Evolutionary conservation across 1,140 invertebrate species (phyloP).

Genomic region (Adoxophyes honmai): DNA sequence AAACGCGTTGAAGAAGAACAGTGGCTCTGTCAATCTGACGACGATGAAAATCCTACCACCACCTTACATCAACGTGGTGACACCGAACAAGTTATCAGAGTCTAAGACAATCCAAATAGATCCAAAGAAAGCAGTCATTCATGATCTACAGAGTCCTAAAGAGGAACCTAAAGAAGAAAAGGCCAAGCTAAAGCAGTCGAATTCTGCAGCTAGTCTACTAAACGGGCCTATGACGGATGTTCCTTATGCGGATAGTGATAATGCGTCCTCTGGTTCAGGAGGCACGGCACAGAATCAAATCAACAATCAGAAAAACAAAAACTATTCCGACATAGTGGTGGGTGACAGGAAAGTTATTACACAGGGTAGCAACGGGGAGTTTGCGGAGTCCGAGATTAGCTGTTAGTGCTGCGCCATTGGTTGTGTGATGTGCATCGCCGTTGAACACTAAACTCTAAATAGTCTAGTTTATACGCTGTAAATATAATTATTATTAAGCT

Average conservation of each 20-base stretch:
- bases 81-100: slow-evolving; percentile 68
- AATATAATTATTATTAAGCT: slow-evolving; percentile 13
- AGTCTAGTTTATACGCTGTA: slow-evolving; percentile 1
- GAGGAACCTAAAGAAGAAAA: slow-evolving; percentile 43
- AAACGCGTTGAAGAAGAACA: slow-evolving; percentile 71
- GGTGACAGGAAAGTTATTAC: slow-evolving; percentile 49
- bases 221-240: slow-evolving; percentile 74
- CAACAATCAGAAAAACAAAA: slow-evolving; percentile 43
- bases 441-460: neutral
- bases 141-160: slow-evolving; percentile 52
- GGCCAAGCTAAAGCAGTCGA: slow-evolving; percentile 52
- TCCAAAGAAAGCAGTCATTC: slow-evolving; percentile 71
- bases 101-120: slow-evolving; percentile 73
- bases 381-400: slow-evolving; percentile 59
- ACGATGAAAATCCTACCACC: slow-evolving; percentile 69
- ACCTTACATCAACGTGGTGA: slow-evolving; percentile 71
- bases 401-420: slow-evolving; percentile 39
- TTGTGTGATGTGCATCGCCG: slow-evolving; percentile 6
- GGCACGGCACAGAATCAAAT: slow-evolving; percentile 37
- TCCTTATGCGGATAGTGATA: slow-evolving; percentile 72
- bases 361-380: slow-evolving; percentile 63
- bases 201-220: slow-evolving; percentile 64
- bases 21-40: slow-evolving; percentile 69
- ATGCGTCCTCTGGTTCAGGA: slow-evolving; percentile 54
- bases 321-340: slow-evolving; percentile 37